Evolutionary conservation across 37 sponge, comb jelly and placozoan species (phyloP).

Genomic region (Sycon ciliatum): DNA sequence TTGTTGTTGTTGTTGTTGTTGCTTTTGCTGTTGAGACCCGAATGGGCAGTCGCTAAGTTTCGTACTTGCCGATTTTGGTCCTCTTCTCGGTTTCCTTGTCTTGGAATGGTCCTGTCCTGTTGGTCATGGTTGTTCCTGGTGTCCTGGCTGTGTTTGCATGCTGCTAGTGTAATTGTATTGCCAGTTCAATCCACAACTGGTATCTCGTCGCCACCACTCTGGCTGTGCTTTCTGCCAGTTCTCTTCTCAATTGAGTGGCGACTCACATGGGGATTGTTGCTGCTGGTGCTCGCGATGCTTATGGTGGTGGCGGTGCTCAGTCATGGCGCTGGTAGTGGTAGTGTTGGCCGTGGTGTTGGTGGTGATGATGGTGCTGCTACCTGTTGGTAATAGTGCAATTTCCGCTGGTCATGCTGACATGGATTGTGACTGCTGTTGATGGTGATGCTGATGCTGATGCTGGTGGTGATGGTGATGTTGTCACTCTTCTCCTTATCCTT

Average conservation of each 20-base stretch:
- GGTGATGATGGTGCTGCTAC: background rate
- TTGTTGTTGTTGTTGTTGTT: background rate
- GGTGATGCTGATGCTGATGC: background rate
- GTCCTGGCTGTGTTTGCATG: no score
- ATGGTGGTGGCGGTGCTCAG: background rate
- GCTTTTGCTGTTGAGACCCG: no score
- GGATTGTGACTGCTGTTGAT: background rate
- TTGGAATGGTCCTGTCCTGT: no score
- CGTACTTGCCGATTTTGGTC: no score
- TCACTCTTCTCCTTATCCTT: background rate
- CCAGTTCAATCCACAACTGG: no score
- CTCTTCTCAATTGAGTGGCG: no score
- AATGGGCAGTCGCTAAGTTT: no score
- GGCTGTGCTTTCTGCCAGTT: no score
- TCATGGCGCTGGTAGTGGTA: background rate
- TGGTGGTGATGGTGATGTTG: background rate
- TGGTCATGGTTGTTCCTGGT: no score
- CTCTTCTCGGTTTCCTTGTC: no score
- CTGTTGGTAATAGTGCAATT: background rate
- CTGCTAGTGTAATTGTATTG: no score
- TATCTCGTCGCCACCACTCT: no score
- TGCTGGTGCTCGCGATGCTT: background rate
- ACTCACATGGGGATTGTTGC: background rate
- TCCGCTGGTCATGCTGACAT: background rate
- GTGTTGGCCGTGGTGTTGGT: background rate